Base-by-base conservation (phyloP, 37 sponge, comb jelly and placozoan species). In the Agelas oroides region DNA sequence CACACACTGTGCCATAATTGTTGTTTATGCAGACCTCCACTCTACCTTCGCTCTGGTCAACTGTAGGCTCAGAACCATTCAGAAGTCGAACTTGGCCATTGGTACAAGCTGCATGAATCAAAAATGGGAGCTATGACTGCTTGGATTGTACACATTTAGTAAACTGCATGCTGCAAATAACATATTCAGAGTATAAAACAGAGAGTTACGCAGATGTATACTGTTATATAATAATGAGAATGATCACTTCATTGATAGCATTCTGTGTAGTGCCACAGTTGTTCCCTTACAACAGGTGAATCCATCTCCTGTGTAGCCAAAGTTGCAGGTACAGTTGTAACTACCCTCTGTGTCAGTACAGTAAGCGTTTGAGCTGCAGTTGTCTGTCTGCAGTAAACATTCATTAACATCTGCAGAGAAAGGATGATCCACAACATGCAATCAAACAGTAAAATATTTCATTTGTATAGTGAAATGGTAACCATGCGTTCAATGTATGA, bases 1-100 rank as follows among this genome's bases (percentile, higher is more conserved):
- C 86, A 66, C 86, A 85, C 40, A 85, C 86, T 36, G 76, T 88
- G 19, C 89, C 83, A 63, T 78, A 78, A 1, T 30, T 62, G 41
- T 73, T 84, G 34, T 55, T 35, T 31, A 55, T 30, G 73, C 82
- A 71, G 13, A 81, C 36, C 54, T 81, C 82, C 54, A 81, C 82
- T 16, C 82, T 54, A 71, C 82, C 82, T 67, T 80, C 68, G 13
- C 23, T 23, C 25, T 24, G 36, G 52, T 39, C 46, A 19, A 20
- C 31, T 21, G 41, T 21, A 25, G 55, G 56, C 24, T 53, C 16
- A 23, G 71, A 13, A 23, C 73, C 72, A 34, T 60, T 60, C 82
- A 71, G 27, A 8, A 81, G 74, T 23, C 55, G 41, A 21, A 65
- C 73, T 37, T 78, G 59, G 21, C 78, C 78, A 78, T 39, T 25